These are phyloP conservation scores for Eupelmus urozonus DNA, from an alignment of 2,888 invertebrate species.

Conservation along the genomic window DNA sequence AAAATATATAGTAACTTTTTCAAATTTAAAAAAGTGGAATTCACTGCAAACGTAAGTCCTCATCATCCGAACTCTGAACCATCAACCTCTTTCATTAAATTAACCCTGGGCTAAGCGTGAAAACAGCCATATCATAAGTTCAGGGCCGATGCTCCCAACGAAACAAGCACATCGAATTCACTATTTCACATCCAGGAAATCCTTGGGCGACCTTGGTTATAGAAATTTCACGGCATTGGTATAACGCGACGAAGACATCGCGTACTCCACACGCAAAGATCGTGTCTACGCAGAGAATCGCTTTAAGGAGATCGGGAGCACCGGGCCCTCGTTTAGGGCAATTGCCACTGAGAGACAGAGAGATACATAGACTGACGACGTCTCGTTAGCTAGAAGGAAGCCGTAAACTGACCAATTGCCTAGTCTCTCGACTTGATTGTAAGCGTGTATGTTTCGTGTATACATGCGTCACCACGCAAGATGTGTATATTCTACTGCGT, in stretches of 20 bases:
- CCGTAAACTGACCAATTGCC: constrained; percentile 66
- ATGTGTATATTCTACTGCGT: background rate
- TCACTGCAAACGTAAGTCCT: no score
- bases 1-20: no score
- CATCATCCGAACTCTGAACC: no score
- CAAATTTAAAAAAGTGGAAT: no score
- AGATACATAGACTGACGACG: no score
- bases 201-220: constrained; percentile 1
- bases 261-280: no score
- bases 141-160: background rate
- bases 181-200: background rate
- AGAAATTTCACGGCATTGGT: background rate
- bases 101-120: no score
- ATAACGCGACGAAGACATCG: background rate
- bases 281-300: no score
- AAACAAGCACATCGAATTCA: constrained; percentile 14
- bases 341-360: constrained; percentile 60
- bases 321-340: constrained; percentile 64
- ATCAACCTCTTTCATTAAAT: no score
- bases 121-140: no score
- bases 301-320: background rate
- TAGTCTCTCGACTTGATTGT: constrained; percentile 38
- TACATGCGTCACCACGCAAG: background rate
- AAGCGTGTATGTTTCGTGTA: constrained; percentile 9
- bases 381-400: constrained; percentile 66